Base-by-base conservation (phyloP, 2,888 invertebrate genomes). In the Andricus quercusramuli region DNA sequence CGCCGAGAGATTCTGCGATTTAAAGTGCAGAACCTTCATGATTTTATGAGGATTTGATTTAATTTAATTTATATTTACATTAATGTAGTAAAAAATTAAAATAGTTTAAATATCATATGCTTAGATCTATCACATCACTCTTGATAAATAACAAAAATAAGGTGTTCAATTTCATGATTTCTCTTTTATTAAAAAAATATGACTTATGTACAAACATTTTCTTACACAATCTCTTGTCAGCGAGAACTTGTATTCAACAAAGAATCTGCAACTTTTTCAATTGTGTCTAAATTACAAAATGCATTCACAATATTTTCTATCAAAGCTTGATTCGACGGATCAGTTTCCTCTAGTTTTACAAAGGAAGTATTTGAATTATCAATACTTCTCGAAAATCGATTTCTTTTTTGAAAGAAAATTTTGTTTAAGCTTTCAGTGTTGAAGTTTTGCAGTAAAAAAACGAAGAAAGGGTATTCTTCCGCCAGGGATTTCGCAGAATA, bases 281-380 rank as follows among this genome's bases (percentile, higher is more conserved):
- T 94, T 67, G 95, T 94, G 84, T 94, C 94, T 74, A 94, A 94
- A 88, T 95, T 94, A 88, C 96, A 95, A 86, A 96, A 94, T 44
- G 96, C 94, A 90, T 96, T 95, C 41, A 96, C 94, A 59, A 96
- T 90, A 62, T 94, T 93, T 83, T 90, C 85, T 76, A 56, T 20
- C 11, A 56, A 8, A 32, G 76, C 47, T 70, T 68, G 25, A 44
- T 17, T 59, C 11, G 84, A 65, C 22, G 20, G 25, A 62, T 62
- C 32, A 32, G 62, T 20, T 17, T 17, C 32, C 25, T 78, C 78
- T 47, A 17, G 51, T 20, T 51, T 64, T 29, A 65, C 17, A 3
- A 22, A 37, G 68, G 29, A 64, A 37, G 22, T 25, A 8, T 56
- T 41, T 20, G 59, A 47, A 77, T 79, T 51, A 51, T 80, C 64